Percentiles rank a stretch among this genome's conserved stretches.
Evolutionary conservation across 1,140 invertebrate genomes (phyloP).

Genomic region (Drosophila hydei): DNA sequence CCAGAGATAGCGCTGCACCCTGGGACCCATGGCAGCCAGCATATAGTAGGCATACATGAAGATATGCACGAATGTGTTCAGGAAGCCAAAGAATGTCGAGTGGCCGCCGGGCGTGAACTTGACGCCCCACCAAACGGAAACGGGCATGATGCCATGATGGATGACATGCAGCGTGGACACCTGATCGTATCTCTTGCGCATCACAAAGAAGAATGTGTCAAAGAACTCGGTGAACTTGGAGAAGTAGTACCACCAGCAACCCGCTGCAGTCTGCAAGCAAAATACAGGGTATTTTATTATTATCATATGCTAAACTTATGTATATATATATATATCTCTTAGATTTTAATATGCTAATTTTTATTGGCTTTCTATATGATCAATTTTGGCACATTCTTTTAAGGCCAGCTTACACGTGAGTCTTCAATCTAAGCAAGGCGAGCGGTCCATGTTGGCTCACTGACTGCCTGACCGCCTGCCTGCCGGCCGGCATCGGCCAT

Average conservation of each 20-base stretch:
- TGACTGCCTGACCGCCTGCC: slow-evolving; percentile 31
- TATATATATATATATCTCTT: not conserved
- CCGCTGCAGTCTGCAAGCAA: slow-evolving; percentile 87
- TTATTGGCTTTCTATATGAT: slow-evolving; percentile 51
- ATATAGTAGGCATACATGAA: slow-evolving; percentile 97
- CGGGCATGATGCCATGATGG: slow-evolving; percentile 96
- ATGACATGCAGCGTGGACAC: slow-evolving; percentile 95
- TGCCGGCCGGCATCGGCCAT: slow-evolving; percentile 17
- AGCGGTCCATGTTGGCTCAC: not conserved
- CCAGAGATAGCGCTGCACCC: slow-evolving; percentile 94
- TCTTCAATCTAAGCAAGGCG: slow-evolving; percentile 6
- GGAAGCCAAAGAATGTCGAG: slow-evolving; percentile 90
- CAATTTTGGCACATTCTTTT: slow-evolving; percentile 60
- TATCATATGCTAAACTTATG: too few species aligned
- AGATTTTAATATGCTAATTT: slow-evolving; percentile 29
- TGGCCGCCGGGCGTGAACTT: slow-evolving; percentile 93
- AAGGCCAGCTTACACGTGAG: slow-evolving; percentile 62
- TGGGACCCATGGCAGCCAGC: slow-evolving; percentile 92
- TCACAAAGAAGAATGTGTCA: slow-evolving; percentile 95
- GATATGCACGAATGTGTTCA: slow-evolving; percentile 95
- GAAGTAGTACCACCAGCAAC: slow-evolving; percentile 94
- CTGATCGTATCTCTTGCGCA: slow-evolving; percentile 93
- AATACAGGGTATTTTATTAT: slow-evolving; percentile 31
- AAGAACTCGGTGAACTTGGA: slow-evolving; percentile 94
- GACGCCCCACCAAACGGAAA: slow-evolving; percentile 96